Evolutionary conservation across 2,888 invertebrate species (phyloP).

Genomic region (Lathronympha strigana): DNA sequence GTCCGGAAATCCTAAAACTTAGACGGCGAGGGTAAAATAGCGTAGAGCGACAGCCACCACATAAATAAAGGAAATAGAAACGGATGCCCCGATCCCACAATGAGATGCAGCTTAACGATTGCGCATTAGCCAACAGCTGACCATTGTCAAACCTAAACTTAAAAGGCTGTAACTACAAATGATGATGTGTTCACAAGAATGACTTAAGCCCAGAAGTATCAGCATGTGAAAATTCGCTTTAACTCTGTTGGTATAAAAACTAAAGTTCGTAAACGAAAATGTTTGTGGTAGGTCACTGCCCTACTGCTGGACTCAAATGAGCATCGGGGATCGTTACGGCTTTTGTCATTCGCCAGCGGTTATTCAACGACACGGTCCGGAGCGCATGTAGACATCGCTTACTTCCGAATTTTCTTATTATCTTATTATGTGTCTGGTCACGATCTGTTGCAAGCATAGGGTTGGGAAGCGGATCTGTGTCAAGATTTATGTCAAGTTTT

Average conservation of each 20-base stretch:
- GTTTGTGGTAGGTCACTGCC: constrained; percentile 7
- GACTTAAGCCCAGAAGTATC: neutral
- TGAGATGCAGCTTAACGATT: constrained; percentile 23
- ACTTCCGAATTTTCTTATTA: constrained; percentile 67
- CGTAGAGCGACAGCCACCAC: neutral
- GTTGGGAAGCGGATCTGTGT: constrained; percentile 28
- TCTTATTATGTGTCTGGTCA: constrained; percentile 36
- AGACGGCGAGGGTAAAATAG: neutral
- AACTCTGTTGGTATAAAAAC: neutral
- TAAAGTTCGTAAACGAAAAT: neutral
- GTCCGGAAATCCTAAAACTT: neutral
- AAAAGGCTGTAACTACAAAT: neutral
- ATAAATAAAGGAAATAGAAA: constrained; percentile 9
- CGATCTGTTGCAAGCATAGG: constrained; percentile 32
- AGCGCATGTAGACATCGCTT: constrained; percentile 62
- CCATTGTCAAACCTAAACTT: neutral
- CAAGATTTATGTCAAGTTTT: constrained; percentile 27
- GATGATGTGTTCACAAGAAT: neutral
- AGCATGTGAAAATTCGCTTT: neutral
- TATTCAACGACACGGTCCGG: constrained; percentile 54
- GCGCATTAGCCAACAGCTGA: constrained; percentile 35
- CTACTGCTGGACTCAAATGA: neutral
- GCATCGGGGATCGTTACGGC: constrained; percentile 2
- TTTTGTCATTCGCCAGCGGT: constrained; percentile 19
- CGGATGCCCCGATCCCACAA: constrained; percentile 24